Evolutionary conservation across 2,113 vertebrate species (phyloP), one percentile per base, ranked within the genome.

Genomic region (Bungarus multicinctus): DNA sequence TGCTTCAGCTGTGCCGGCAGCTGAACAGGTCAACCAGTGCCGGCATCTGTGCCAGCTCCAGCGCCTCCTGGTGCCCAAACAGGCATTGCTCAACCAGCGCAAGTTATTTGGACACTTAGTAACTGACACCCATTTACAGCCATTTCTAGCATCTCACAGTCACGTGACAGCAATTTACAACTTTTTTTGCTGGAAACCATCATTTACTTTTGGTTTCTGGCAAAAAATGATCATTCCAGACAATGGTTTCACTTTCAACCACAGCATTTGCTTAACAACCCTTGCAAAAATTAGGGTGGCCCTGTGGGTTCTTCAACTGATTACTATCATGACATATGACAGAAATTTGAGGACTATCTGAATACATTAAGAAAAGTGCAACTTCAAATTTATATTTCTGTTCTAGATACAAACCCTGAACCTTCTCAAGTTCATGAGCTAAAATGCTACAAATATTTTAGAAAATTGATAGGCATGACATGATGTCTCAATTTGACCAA

Each of bases 401-500:
- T 69, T 69, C 64, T 16, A 69, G 64, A 12, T 69, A 14, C 5
- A 69, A 69, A n/a, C 64, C 30, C 4, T 69, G 64, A 69, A 69
- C 30, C 30, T 69, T 5, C 64, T 34, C 4, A 69, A n/a, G 64
- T 69, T 69, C 64, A 69, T 45, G 91, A 88, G 9, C 39, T 85
- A 89, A 92, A 92, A 96, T 87, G 39, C 12, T 27, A 3, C 91
- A 89, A 91, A 23, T 54, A 92, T 94, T 89, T 81, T 3, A 25
- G 93, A 39, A 11, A 10, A 91, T 30, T 43, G 85, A 12, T 57
- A 58, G 39, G 34, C 22, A 58, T 25, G 6, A 43, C 54, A 57
- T 34, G 47, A 12, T 47, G 14, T n/a, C 10, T 43, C 47, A 22
- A 87, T 47, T 5, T 88, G 55, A 12, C 45, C 30, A 92, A 45